Evolutionary conservation across 2,888 invertebrate genomes (phyloP).

Genomic region (Bedellia somnulentella): DNA sequence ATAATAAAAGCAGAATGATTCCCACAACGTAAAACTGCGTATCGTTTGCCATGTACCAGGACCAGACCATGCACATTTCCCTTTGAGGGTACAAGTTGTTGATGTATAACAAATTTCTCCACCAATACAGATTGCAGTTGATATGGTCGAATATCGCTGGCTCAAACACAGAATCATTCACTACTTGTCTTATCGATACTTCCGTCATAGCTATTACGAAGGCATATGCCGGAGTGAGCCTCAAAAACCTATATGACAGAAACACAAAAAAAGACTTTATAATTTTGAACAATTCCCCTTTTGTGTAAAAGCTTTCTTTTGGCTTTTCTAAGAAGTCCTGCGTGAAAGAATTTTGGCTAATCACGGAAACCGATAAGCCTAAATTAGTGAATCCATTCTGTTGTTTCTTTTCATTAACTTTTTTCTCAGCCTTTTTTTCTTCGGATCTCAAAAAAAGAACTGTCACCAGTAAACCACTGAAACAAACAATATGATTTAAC

Average conservation of each 20-base stretch:
- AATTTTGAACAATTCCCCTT: conserved; percentile 32
- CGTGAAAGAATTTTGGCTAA: conserved; percentile 47
- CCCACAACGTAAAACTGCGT: conserved; percentile 77
- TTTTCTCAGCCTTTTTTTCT: conserved; percentile 45
- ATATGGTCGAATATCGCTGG: conserved; percentile 70
- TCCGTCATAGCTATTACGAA: conserved; percentile 77
- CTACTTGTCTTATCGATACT: conserved; percentile 69
- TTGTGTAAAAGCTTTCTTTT: conserved; percentile 28
- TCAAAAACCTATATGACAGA: conserved; percentile 60
- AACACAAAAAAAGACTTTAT: conserved; percentile 51
- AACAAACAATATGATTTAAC: too few species aligned
- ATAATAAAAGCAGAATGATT: conserved; percentile 65
- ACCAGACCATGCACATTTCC: conserved; percentile 82
- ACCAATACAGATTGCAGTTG: conserved; percentile 79
- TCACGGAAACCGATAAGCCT: conserved; percentile 38
- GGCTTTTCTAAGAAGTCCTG: conserved; percentile 41
- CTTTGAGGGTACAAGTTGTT: conserved; percentile 76
- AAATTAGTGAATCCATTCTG: conserved; percentile 47
- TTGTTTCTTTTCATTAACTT: conserved; percentile 22
- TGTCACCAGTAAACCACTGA: conserved; percentile 72
- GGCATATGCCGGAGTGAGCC: conserved; percentile 81
- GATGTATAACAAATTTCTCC: conserved; percentile 81
- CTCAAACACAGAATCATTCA: conserved; percentile 73
- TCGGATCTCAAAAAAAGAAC: conserved; percentile 69
- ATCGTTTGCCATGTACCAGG: conserved; percentile 82